Conservation (phyloP, 2,888 invertebrate species). For the Cantharis nigra region DNA sequence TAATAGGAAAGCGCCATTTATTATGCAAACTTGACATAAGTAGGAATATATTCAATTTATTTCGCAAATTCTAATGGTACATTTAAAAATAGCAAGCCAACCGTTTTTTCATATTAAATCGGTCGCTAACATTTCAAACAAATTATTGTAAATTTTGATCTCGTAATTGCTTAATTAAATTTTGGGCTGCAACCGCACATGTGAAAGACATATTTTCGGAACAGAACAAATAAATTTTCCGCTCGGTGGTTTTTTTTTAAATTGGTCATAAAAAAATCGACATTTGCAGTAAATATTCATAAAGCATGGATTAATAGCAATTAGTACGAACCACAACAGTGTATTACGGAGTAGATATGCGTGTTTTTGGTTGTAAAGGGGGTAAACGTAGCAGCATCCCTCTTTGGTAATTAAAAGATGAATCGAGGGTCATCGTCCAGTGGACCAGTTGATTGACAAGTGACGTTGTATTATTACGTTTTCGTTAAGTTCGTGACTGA, state of each 20-base stretch:
- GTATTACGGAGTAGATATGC: constrained; percentile 41
- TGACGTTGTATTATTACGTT: constrained; percentile 13
- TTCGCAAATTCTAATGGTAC: not conserved
- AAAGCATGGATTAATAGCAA: constrained; percentile 38
- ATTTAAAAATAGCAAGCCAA: constrained; percentile 1
- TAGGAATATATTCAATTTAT: constrained; percentile 9
- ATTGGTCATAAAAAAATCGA: constrained; percentile 12
- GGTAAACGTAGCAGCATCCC: constrained; percentile 22
- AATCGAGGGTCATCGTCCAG: constrained; percentile 29
- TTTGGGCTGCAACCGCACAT: constrained; percentile 16
- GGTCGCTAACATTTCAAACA: not conserved
- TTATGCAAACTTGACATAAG: constrained; percentile 3
- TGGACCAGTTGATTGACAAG: constrained; percentile 28
- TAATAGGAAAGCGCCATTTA: constrained; percentile 8
- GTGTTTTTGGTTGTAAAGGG: constrained; percentile 36
- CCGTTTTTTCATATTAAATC: not conserved
- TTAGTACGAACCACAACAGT: constrained; percentile 36
- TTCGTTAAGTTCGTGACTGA: not conserved
- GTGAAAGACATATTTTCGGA: constrained; percentile 24
- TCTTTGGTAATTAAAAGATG: constrained; percentile 40
- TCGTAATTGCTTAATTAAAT: constrained; percentile 31
- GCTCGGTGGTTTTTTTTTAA: not conserved
- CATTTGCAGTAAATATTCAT: constrained; percentile 39
- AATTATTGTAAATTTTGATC: not conserved
- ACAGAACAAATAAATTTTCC: constrained; percentile 24